Percentiles rank a stretch among this genome's conserved stretches.
Conservation (phyloP, 2,797 vertebrate species). For the Artibeus lituratus region DNA sequence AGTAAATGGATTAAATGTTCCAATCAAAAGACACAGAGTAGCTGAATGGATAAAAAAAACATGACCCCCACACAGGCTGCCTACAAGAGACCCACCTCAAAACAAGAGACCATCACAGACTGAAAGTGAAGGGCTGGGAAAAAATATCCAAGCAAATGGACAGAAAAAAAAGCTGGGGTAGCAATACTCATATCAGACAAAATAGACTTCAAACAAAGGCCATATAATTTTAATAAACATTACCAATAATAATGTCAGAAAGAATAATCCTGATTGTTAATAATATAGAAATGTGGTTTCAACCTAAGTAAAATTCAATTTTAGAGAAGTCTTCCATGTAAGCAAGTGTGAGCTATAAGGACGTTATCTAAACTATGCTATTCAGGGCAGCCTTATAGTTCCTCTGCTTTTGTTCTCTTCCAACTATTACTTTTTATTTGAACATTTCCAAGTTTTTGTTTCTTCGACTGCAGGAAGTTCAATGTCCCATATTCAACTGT, state of each 20-base stretch:
- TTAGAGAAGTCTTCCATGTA: background rate
- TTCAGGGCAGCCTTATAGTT: background rate
- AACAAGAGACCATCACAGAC: no score
- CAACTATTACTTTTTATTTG: background rate
- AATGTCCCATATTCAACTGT: background rate
- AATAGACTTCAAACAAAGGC: no score
- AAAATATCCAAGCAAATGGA: no score
- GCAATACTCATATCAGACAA: no score
- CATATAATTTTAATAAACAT: background rate
- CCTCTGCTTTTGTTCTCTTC: background rate
- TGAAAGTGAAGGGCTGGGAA: no score
- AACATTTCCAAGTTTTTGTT: background rate
- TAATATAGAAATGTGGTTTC: background rate
- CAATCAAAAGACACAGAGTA: no score
- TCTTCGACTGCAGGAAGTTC: background rate
- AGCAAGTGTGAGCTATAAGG: background rate
- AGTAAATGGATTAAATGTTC: no score
- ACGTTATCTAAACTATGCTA: background rate
- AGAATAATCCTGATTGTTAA: background rate
- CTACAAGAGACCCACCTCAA: no score
- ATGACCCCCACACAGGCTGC: no score
- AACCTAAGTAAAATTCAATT: background rate
- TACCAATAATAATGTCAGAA: background rate
- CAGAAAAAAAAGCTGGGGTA: no score
- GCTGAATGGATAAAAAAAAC: no score